Evolutionary conservation across 2,797 vertebrate genomes (phyloP).

Genomic region (Ptychobarbus kaznakovi): DNA sequence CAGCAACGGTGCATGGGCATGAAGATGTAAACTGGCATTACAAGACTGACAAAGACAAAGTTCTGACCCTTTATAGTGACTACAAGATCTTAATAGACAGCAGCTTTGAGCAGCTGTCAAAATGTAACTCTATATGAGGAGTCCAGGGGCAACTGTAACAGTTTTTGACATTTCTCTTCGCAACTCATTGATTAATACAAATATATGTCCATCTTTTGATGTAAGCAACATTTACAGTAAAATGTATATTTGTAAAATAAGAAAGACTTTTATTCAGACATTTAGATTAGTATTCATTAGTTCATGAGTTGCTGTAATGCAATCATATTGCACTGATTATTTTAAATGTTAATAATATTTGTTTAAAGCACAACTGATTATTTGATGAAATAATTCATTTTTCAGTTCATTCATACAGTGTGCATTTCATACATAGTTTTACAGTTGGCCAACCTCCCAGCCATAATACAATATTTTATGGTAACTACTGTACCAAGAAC

Average conservation of each 20-base stretch:
- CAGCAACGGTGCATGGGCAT: background rate
- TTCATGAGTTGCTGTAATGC: background rate
- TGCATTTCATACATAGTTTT: background rate
- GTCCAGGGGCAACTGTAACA: background rate
- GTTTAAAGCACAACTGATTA: background rate
- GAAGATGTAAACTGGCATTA: background rate
- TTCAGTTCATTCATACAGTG: background rate
- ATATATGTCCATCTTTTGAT: background rate
- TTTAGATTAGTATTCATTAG: background rate
- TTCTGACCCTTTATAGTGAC: background rate
- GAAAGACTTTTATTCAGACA: background rate
- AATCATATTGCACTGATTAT: background rate
- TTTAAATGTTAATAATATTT: background rate
- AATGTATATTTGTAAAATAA: background rate
- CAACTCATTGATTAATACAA: background rate
- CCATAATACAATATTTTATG: background rate
- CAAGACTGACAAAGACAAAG: background rate
- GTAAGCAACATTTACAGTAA: background rate
- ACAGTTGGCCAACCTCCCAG: background rate
- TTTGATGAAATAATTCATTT: background rate
- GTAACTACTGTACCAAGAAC: background rate
- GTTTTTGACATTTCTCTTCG: background rate
- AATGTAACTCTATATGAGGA: background rate
- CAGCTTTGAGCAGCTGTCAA: conserved; percentile 34
- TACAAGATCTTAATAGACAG: conserved; percentile 16